Percentiles rank a stretch among this genome's conserved stretches.
These are phyloP conservation scores for Leucoraja ocellata DNA, from an alignment of 2,797 vertebrate genomes.

Conservation along the genomic window DNA sequence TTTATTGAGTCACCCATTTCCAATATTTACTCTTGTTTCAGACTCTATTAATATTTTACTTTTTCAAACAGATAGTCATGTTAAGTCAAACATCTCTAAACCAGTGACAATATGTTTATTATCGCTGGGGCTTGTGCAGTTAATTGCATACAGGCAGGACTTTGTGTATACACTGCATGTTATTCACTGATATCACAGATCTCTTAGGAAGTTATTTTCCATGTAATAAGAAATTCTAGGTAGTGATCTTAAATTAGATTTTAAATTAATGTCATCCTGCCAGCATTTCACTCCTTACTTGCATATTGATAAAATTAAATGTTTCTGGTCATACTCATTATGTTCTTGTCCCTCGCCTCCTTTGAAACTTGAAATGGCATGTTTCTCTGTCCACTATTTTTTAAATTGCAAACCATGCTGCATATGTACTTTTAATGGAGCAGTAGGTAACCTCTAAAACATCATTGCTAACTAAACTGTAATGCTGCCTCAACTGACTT, in stretches of 20 bases:
- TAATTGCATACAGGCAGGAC: not conserved
- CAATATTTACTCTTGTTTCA: not conserved
- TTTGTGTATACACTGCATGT: not conserved
- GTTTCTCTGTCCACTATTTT: not conserved
- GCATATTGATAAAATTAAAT: not conserved
- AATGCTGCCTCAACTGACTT: not conserved
- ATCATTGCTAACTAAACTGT: not conserved
- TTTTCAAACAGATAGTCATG: not conserved
- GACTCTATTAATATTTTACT: conserved; percentile 5
- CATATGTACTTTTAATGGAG: not conserved
- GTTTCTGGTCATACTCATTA: not conserved
- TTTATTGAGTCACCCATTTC: not conserved
- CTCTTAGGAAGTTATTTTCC: not conserved
- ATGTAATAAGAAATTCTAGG: not conserved
- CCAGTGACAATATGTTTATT: not conserved
- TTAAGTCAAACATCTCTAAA: not conserved
- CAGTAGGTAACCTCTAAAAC: no score
- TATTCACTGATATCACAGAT: not conserved
- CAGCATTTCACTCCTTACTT: not conserved
- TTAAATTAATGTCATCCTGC: not conserved
- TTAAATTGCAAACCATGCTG: not conserved
- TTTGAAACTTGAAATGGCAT: not conserved
- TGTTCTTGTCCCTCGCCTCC: not conserved
- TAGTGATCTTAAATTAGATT: not conserved
- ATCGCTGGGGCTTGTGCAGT: not conserved